Base-by-base conservation (phyloP, 2,888 invertebrate species). In the Drosophila tripunctata region DNA sequence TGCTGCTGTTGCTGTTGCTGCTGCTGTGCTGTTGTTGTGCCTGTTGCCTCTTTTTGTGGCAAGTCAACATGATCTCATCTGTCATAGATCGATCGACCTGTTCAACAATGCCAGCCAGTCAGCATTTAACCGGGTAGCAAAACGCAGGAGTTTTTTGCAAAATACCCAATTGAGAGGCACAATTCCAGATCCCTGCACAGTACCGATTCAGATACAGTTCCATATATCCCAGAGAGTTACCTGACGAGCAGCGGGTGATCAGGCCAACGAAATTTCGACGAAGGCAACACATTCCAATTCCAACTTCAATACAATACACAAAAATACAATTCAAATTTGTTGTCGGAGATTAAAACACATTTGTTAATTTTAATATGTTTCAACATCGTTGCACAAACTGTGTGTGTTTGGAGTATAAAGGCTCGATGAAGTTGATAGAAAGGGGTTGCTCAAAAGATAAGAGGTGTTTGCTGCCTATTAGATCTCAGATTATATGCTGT, bases 41-140 rank as follows among this genome's bases (percentile, higher is more conserved):
- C 61, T 68, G 78, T 47, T 82, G 61, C 71, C 72, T 70, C 51
- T 73, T 82, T 78, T 80, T 77, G 81, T 81, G 77, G 69, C 65
- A 74, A 86, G 83, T 89, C 89, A 90, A 85, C 89, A 85, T 87
- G 89, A 89, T 90, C 87, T 87, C 89, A 89, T 88, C 89, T 89
- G 89, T 89, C 89, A 89, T 89, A 89, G 90, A 89, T 89, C 90
- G 90, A 89, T 89, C 90, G 90, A 87, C 89, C 85, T 87, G 87
- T 84, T 86, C 81, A 80, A 82, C 87, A 88, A 72, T 70, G 82
- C 56, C 56, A 60, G 40, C 43, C 38, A 43, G 60, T 64, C 65
- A 73, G 63, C 74, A 60, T 75, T 74, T 69, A 74, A 69, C 72
- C 66, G 67, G 64, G 68, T 66, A 70, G 56, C 55, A 56, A 61